phyloP scores from a whole-genome alignment of 2,888 invertebrate genomes.

The Anagyrus pseudococci region DNA sequence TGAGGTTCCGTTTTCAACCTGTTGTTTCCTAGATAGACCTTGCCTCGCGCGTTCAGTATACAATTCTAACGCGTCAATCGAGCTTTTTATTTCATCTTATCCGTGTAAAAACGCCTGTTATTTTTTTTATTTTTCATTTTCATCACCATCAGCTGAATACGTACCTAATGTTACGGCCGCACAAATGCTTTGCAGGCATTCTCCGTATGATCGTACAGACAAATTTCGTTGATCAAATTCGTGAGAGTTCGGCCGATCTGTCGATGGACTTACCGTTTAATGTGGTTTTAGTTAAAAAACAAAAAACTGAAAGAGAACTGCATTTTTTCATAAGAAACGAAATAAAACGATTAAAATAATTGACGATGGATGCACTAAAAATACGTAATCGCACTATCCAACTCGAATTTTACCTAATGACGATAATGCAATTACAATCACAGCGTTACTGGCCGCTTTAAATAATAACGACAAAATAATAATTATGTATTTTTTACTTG shows the following conservation, averaged over 20 bases:
- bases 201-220: background rate
- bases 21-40: constrained; percentile 56
- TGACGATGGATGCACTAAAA: constrained; percentile 5
- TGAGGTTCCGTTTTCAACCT: constrained; percentile 42
- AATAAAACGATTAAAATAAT: too few species aligned
- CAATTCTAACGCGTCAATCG: constrained; percentile 43
- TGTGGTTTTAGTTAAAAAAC: too few species aligned
- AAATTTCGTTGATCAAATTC: constrained; percentile 52
- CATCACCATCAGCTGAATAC: background rate
- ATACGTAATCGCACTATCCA: constrained; percentile 3
- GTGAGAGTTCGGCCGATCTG: constrained; percentile 52
- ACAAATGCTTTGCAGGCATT: constrained; percentile 22
- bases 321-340: too few species aligned
- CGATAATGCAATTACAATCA: constrained; percentile 13
- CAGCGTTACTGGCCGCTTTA: constrained; percentile 19
- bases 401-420: constrained; percentile 18
- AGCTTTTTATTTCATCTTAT: constrained; percentile 32
- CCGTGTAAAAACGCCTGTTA: constrained; percentile 8
- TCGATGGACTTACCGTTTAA: constrained; percentile 13
- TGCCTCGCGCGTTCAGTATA: constrained; percentile 48
- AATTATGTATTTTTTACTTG: constrained; percentile 44
- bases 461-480: constrained; percentile 15
- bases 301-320: too few species aligned
- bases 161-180: constrained; percentile 14
- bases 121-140: constrained; percentile 9